These are phyloP conservation scores for Drosophila rubida DNA, from an alignment of 2,888 invertebrate genomes.

Conservation along the genomic window DNA sequence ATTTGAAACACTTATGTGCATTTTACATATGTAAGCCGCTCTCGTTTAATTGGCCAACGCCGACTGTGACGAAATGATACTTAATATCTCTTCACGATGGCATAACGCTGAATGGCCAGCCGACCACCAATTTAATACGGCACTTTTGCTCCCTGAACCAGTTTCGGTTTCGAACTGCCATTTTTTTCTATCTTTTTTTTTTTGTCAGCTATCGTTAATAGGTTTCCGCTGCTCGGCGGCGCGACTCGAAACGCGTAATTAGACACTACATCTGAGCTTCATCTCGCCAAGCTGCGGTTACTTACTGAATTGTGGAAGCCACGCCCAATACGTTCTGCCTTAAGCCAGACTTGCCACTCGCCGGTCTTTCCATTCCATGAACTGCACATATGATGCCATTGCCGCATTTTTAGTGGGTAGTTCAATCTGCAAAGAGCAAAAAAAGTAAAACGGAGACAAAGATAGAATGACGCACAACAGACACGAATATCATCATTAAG, in stretches of 20 bases:
- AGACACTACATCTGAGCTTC: constrained; percentile 15
- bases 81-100: constrained; percentile 20
- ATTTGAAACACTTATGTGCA: neutral
- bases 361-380: constrained; percentile 96
- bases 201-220: constrained; percentile 30
- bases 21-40: neutral
- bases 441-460: neutral
- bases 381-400: constrained; percentile 94
- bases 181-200: constrained; percentile 7
- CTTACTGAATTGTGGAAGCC: constrained; percentile 94
- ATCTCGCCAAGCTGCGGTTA: constrained; percentile 40
- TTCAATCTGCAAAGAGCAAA: constrained; percentile 86
- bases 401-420: constrained; percentile 88
- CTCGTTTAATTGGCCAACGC: neutral
- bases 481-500: constrained; percentile 1
- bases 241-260: constrained; percentile 29
- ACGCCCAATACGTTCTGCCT: constrained; percentile 93
- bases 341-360: constrained; percentile 96
- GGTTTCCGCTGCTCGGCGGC: constrained; percentile 30
- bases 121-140: constrained; percentile 31
- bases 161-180: constrained; percentile 24
- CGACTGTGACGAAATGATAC: constrained; percentile 14
- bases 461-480: constrained; percentile 16
- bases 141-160: constrained; percentile 37
- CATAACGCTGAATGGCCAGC: constrained; percentile 17